Conservation (phyloP, 92 coral and sea anemone species). For the Scolanthus callimorphus region DNA sequence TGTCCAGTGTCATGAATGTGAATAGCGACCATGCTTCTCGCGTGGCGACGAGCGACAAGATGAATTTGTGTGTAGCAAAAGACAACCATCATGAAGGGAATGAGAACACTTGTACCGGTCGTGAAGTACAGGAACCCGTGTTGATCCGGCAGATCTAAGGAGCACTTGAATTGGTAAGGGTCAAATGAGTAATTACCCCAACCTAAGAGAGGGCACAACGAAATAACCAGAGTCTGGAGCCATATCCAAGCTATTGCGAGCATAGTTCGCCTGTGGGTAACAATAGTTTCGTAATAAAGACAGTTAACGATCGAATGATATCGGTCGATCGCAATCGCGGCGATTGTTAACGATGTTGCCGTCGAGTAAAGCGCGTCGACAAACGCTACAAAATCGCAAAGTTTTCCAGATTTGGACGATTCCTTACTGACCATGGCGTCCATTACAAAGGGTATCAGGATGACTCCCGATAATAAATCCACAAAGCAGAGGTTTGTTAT, state of each 20-base stretch:
- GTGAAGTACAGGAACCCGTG: slow-evolving; percentile 63
- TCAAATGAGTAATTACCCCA: slow-evolving; percentile 79
- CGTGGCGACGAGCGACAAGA: slow-evolving; percentile 92
- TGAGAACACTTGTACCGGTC: slow-evolving; percentile 46
- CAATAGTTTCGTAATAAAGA: slow-evolving; percentile 79
- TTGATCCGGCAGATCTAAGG: slow-evolving; percentile 50
- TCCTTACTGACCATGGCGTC: slow-evolving; percentile 37
- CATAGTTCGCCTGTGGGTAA: slow-evolving; percentile 73
- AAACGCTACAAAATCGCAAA: slow-evolving; percentile 75
- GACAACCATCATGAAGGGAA: slow-evolving; percentile 62
- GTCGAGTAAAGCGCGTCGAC: slow-evolving; percentile 76
- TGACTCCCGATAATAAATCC: slow-evolving; percentile 73
- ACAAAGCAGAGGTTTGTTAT: slow-evolving; percentile 79
- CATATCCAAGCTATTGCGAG: slow-evolving; percentile 72
- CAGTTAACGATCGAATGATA: slow-evolving; percentile 93
- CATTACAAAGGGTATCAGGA: slow-evolving; percentile 67
- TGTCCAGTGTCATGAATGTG: slow-evolving; percentile 79
- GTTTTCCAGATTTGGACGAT: slow-evolving; percentile 7
- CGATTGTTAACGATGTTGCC: slow-evolving; percentile 81
- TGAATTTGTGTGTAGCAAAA: slow-evolving; percentile 94
- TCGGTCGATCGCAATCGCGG: slow-evolving; percentile 83
- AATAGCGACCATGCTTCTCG: slow-evolving; percentile 79
- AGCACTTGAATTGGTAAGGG: slow-evolving; percentile 66
- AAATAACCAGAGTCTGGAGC: slow-evolving; percentile 62
- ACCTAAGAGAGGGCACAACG: slow-evolving; percentile 64